Evolutionary conservation across 2,797 vertebrate species (phyloP).

Genomic region (Euthynnus affinis): DNA sequence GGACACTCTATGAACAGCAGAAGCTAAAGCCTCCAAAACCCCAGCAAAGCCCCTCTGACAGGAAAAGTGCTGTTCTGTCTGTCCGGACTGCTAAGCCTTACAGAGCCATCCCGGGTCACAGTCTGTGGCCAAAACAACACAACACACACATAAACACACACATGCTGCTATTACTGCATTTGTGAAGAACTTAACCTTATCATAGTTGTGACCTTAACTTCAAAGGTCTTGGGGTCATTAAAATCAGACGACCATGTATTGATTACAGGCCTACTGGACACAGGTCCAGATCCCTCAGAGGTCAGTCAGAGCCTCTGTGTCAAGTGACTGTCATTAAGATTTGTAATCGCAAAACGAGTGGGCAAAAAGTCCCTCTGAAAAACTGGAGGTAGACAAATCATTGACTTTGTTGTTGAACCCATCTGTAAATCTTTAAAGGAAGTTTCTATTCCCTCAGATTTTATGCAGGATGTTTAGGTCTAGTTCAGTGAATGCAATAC

Average conservation of each 20-base stretch:
- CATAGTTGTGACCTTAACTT: background rate
- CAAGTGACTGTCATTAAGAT: too few species aligned
- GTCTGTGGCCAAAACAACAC: slow-evolving; percentile 12
- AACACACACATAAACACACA: background rate
- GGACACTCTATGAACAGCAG: slow-evolving; percentile 15
- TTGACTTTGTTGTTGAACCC: too few species aligned
- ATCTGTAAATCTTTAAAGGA: too few species aligned
- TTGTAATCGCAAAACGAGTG: too few species aligned
- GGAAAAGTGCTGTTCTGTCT: slow-evolving; percentile 64
- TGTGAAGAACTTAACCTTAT: background rate
- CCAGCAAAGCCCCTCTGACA: slow-evolving; percentile 51
- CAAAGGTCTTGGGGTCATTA: background rate
- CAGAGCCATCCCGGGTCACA: slow-evolving; percentile 14
- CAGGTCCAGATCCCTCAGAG: too few species aligned
- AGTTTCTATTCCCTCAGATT: too few species aligned
- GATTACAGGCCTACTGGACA: too few species aligned
- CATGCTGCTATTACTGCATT: background rate
- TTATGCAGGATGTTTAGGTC: too few species aligned
- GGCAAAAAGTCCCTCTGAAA: too few species aligned
- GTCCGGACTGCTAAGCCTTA: slow-evolving; percentile 41
- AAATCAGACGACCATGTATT: background rate
- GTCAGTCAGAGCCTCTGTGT: too few species aligned
- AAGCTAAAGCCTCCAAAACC: slow-evolving; percentile 46
- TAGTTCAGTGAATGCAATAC: too few species aligned
- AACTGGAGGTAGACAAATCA: background rate